Base-by-base conservation (phyloP, 2,888 invertebrate species). In the Rhingia campestris region DNA sequence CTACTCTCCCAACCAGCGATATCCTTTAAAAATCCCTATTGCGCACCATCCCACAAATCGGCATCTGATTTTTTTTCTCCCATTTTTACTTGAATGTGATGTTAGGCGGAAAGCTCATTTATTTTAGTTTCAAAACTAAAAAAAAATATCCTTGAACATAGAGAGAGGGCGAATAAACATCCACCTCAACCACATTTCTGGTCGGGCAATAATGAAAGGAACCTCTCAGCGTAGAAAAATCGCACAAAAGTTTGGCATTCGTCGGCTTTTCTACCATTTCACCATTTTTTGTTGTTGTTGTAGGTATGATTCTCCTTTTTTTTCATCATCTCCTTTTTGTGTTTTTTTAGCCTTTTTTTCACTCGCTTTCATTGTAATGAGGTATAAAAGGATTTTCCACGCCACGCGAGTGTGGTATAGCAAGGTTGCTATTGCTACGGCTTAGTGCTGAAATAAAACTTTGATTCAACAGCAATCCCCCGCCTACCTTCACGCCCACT, bases 341-440 rank as follows among this genome's bases (percentile, higher is more conserved):
- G 64, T 54, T 9, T 49, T 49, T 30, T 49, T 22, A 22, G 22
- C 67, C 69, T 66, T 80, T 82, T n/a, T 84, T 84, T 80, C 84
- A 84, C 80, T 80, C 84, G 80, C 80, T 80, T 84, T 84, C 84
- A 84, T 84, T 84, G 84, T 84, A 84, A 84, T 84, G 80, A 84
- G 84, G 84, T 84, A 84, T 84, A 84, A 84, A 84, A 74, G 84
- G 84, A 84, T 84, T 84, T 84, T 84, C 84, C 80, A 84, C 84
- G 84, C 84, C 80, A 80, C 80, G 84, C 84, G 84, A 80, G 74
- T 84, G 80, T 74, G 84, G 80, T 75, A 70, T 70, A 70, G 84
- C 69, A 80, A 80, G 80, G 82, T 80, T 80, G 81, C 61, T 51
- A 35, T 58, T 59, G 41, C 67, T 37, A 49, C 39, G 59, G 74